Evolutionary conservation across 1,140 invertebrate species (phyloP), one percentile per base, ranked within the genome.

Genomic region (Samia ricini): DNA sequence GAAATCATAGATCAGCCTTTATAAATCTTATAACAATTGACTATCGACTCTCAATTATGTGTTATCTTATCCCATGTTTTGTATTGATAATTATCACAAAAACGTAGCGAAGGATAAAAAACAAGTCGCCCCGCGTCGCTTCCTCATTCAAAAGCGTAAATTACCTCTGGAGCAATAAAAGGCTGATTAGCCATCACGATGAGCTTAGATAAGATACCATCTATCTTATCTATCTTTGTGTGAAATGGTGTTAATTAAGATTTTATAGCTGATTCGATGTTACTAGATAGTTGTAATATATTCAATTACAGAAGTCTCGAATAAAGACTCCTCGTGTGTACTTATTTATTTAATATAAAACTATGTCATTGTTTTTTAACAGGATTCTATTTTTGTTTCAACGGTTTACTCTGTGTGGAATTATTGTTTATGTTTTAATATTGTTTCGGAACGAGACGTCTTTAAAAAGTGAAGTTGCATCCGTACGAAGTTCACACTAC

Each of bases 231-330:
- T 52, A 15, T 52, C 51, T 6, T 52, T 23, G 7, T 52, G 51
- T 52, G 51, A 52, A 52, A 21, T 23, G 22, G 51, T 52, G 51
- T 22, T 52, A 52, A 52, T 52, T 52, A 52, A 22, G 51, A 52
- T 12, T 42, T 42, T 42, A 15, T 42, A 42, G 0, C 12, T 15
- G 12, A 15, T 5, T 42, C 4, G 12, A 42, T 42, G 33, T 42
- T 42, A 42, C 4, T 42, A 42, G 1, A 42, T 42, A 42, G 12
- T 42, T 42, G 4, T 15, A 42, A 5, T 42, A 42, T 1, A 12
- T 42, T 15, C 33, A 10, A 36, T 36, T 42, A 10, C 33, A 3
- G 12, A 4, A 15, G 33, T 36, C 4, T 12, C 33, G 10, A 12
- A 36, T 36, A 36, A 36, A 36, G 5, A 36, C 12, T 7, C 2